Evolutionary conservation across 1,140 invertebrate species (phyloP).

Genomic region (Saccostrea glomerata): DNA sequence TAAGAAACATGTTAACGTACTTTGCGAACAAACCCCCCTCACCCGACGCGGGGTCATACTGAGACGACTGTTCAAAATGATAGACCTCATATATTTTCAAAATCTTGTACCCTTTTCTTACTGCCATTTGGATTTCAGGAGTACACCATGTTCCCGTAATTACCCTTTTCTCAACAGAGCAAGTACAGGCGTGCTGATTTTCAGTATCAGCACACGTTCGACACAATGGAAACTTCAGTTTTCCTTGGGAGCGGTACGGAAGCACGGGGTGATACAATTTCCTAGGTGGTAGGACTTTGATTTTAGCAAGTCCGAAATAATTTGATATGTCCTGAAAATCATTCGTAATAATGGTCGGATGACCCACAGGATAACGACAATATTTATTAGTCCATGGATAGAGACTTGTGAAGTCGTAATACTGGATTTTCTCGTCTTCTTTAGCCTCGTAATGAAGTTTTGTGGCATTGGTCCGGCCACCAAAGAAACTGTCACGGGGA

Average conservation of each 20-base stretch:
- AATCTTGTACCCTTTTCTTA: constrained; percentile 75
- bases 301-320: constrained; percentile 46
- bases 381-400: constrained; percentile 50
- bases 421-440: constrained; percentile 43
- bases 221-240: constrained; percentile 55
- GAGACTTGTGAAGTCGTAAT: constrained; percentile 46
- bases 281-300: constrained; percentile 44
- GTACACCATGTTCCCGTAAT: constrained; percentile 76
- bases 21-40: constrained; percentile 57
- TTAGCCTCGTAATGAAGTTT: constrained; percentile 40
- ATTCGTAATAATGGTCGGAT: constrained; percentile 41
- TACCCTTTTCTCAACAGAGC: constrained; percentile 61
- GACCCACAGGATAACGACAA: constrained; percentile 39
- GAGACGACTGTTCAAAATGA: constrained; percentile 68
- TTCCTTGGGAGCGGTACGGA: constrained; percentile 44
- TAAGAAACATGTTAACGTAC: constrained; percentile 65
- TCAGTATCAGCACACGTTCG: constrained; percentile 47
- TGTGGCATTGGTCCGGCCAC: constrained; percentile 45
- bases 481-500: constrained; percentile 48
- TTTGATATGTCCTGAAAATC: constrained; percentile 45
- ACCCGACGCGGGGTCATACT: constrained; percentile 56
- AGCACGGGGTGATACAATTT: constrained; percentile 39
- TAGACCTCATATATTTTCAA: constrained; percentile 76
- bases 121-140: constrained; percentile 75
- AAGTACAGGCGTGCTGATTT: constrained; percentile 50